phyloP scores from a whole-genome alignment of 2,888 invertebrate genomes.

The Dermolepida albohirtum region DNA sequence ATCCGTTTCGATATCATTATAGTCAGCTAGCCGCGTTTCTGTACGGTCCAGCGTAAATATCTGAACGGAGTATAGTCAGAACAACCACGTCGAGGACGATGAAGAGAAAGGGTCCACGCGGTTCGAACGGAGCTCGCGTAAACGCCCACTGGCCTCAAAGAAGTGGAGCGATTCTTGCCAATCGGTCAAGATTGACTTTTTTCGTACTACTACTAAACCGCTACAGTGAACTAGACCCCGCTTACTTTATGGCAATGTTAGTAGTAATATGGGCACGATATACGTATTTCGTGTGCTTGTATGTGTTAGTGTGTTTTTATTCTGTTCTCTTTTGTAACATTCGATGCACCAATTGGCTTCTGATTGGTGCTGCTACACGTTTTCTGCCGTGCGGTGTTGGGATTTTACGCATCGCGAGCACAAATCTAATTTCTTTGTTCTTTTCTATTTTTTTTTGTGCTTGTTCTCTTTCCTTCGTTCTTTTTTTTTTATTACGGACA shows the following conservation, averaged over 20 bases:
- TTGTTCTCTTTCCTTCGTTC: slow-evolving; percentile 13
- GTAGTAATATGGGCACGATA: slow-evolving; percentile 2
- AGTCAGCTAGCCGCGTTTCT: background rate
- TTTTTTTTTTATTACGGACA: background rate
- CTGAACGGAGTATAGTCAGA: slow-evolving; percentile 14
- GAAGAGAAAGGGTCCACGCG: slow-evolving; percentile 44
- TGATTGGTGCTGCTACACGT: slow-evolving; percentile 21
- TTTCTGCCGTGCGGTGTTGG: slow-evolving; percentile 15
- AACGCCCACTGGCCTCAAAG: slow-evolving; percentile 44
- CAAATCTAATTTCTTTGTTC: slow-evolving; percentile 13
- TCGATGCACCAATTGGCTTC: slow-evolving; percentile 35
- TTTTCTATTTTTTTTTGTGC: background rate
- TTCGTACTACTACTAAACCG: slow-evolving; percentile 26
- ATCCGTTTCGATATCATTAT: slow-evolving; percentile 47
- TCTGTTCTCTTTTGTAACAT: slow-evolving; percentile 30
- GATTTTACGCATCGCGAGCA: slow-evolving; percentile 29
- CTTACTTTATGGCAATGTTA: slow-evolving; percentile 15
- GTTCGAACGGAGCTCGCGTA: slow-evolving; percentile 10
- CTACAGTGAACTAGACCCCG: slow-evolving; percentile 33
- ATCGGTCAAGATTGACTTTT: slow-evolving; percentile 43
- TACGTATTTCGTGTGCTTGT: slow-evolving; percentile 1
- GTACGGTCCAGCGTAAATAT: slow-evolving; percentile 7
- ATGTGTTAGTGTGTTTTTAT: background rate
- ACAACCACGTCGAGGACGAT: background rate
- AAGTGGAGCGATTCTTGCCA: slow-evolving; percentile 46